phyloP scores from a whole-genome alignment of 1,140 invertebrate genomes.

The Camponotus floridanus region DNA sequence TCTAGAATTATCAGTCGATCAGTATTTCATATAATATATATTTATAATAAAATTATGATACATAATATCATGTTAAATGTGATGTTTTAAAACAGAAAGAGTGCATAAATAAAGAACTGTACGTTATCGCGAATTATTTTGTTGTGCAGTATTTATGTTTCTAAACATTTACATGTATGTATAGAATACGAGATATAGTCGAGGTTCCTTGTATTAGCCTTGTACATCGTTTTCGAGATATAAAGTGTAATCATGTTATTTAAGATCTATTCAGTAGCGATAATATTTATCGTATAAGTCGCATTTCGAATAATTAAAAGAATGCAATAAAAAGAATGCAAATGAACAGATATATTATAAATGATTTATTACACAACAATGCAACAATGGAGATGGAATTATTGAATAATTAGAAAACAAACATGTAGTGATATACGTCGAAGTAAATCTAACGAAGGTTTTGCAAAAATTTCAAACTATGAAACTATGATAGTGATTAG shows the following conservation, averaged over 20 bases:
- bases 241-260: not conserved
- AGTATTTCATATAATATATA: conserved; percentile 6
- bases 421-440: not conserved
- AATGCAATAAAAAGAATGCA: not conserved
- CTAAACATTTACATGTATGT: not conserved
- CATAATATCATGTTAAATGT: not conserved
- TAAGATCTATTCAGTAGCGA: not conserved
- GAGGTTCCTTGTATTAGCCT: conserved; percentile 36
- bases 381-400: not conserved
- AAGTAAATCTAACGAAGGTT: not conserved
- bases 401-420: conserved; percentile 9
- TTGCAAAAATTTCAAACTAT: not conserved
- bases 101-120: too few relatives aligned
- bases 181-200: not conserved
- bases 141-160: not conserved
- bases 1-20: not conserved
- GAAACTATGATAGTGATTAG: conserved; percentile 12
- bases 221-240: too few relatives aligned
- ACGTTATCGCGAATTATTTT: not conserved
- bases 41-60: not conserved
- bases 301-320: not conserved
- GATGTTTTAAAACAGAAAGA: not conserved
- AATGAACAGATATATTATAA: not conserved
- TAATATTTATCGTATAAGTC: conserved; percentile 11
- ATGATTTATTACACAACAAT: not conserved